phyloP scores from a whole-genome alignment of 64 coral and sea anemone genomes.

The Cladopsammia gracilis region DNA sequence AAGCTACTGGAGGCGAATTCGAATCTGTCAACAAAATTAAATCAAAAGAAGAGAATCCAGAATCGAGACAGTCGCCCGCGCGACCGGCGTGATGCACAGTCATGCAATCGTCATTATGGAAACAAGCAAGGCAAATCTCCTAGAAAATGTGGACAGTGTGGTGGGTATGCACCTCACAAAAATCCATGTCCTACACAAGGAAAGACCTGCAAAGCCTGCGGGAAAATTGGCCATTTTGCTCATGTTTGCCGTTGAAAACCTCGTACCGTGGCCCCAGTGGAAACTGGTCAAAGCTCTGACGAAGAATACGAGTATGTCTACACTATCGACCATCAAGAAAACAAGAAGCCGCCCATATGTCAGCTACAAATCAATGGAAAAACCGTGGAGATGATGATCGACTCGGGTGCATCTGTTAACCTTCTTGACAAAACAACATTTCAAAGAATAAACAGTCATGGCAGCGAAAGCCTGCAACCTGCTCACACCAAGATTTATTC shows the following conservation, averaged over 20 bases:
- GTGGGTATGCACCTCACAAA: no score
- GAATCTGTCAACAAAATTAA: neutral
- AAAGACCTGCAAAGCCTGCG: conserved; percentile 6
- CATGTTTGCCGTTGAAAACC: conserved; percentile 65
- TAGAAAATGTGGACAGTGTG: no score
- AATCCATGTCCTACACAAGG: no score
- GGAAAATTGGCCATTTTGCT: conserved; percentile 53
- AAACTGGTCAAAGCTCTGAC: neutral
- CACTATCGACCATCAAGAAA: neutral
- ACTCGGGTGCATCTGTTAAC: conserved; percentile 72
- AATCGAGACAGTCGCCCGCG: neutral
- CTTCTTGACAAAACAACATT: conserved; percentile 58
- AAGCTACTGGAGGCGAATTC: neutral
- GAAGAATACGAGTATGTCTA: conserved; percentile 48
- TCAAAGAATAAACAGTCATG: neutral
- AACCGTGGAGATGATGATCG: conserved; percentile 69
- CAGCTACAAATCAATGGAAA: conserved; percentile 39
- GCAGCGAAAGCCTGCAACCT: neutral
- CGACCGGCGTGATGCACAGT: neutral
- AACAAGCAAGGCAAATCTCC: neutral
- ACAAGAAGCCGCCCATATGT: conserved; percentile 50
- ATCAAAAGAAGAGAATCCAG: neutral
- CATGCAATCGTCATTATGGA: neutral
- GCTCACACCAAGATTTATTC: conserved; percentile 6
- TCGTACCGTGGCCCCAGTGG: neutral